Percentiles rank a stretch among this genome's conserved stretches.
Conservation (phyloP, 2,113 vertebrate species). For the Manacus vitellinus region DNA sequence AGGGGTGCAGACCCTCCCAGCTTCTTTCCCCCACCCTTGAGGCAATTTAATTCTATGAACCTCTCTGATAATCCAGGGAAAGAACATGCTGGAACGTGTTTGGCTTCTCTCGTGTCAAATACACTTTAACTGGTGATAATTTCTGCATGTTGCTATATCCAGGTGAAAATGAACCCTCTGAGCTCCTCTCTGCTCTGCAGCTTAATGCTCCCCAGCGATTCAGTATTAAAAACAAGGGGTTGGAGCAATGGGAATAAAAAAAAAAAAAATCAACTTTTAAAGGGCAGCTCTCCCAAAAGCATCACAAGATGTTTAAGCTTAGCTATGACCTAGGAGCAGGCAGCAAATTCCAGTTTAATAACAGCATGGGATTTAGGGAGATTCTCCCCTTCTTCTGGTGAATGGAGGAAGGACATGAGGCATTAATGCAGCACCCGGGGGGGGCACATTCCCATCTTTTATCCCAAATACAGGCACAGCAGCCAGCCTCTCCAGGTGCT, state of each 20-base stretch:
- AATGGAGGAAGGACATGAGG: rapidly evolving
- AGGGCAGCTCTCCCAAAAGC: neutral
- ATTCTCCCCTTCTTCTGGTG: neutral
- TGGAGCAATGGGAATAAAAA: neutral
- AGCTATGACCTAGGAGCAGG: neutral
- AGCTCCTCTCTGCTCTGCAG: neutral
- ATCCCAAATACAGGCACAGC: rapidly evolving
- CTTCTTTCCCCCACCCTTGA: neutral
- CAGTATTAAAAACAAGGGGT: neutral
- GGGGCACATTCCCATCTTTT: neutral
- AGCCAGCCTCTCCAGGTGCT: neutral
- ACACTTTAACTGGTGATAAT: neutral
- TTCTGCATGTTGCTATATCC: neutral
- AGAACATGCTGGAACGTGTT: neutral
- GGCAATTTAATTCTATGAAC: neutral
- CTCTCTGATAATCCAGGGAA: neutral
- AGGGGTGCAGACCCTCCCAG: too few species aligned
- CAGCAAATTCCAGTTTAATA: neutral
- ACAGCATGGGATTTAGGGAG: neutral
- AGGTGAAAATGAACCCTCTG: neutral
- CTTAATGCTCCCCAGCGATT: rapidly evolving
- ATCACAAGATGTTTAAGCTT: neutral
- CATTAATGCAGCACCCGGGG: neutral
- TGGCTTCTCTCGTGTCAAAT: neutral
- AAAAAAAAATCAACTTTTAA: neutral